A percentile compares a stretch with the other conserved stretches of the same genome.
These are phyloP conservation scores for Heliconius erato DNA, from an alignment of 2,888 invertebrate species.

Conservation along the genomic window DNA sequence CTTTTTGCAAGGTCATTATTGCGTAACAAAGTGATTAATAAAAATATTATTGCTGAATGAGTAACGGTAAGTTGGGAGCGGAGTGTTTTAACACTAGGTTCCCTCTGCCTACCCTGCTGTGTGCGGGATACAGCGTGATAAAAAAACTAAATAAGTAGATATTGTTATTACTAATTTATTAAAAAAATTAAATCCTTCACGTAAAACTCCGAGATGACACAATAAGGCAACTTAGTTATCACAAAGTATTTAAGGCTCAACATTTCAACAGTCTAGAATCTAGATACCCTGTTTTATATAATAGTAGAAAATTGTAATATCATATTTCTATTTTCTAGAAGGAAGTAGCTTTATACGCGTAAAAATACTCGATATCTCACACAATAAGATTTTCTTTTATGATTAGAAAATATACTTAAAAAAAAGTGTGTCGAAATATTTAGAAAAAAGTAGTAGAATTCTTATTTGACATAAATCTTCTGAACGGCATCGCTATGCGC, in stretches of 20 bases:
- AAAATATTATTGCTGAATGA: constrained; percentile 24
- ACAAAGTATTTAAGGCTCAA: constrained; percentile 27
- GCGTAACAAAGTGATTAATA: not conserved
- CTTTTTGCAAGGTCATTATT: constrained; percentile 22
- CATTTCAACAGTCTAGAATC: constrained; percentile 10
- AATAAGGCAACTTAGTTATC: constrained; percentile 6
- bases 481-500: not conserved
- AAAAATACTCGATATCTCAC: not conserved
- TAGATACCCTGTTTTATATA: not conserved
- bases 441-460: not conserved
- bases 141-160: constrained; percentile 16
- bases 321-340: not conserved
- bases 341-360: not conserved
- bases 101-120: too few species aligned
- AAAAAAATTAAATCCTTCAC: not conserved
- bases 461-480: not conserved
- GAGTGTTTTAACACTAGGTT: too few species aligned
- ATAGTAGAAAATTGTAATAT: not conserved
- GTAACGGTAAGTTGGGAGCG: too few species aligned
- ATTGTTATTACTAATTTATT: not conserved
- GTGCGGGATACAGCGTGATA: too few species aligned
- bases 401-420: not conserved
- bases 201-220: not conserved
- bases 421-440: constrained; percentile 10
- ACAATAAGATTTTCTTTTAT: not conserved